phyloP scores from a whole-genome alignment of 2,888 invertebrate species.

The Endomychus coccineus region DNA sequence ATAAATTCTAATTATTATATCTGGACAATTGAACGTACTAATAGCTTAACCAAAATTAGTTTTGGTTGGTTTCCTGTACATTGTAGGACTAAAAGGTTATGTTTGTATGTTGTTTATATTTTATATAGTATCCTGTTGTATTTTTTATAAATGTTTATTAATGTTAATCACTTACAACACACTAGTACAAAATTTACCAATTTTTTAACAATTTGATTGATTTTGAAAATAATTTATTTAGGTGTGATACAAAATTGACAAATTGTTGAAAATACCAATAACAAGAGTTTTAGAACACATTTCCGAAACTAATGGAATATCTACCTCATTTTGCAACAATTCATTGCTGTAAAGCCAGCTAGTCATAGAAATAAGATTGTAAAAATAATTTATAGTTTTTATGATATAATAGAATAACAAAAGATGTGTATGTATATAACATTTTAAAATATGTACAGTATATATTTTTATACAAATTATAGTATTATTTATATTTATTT shows the following conservation, averaged over 20 bases:
- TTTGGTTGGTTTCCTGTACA: too few species aligned
- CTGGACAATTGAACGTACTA: too few species aligned
- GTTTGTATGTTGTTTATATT: constrained; percentile 16
- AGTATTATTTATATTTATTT: constrained; percentile 39
- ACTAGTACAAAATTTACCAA: constrained; percentile 17
- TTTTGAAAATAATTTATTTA: constrained; percentile 15
- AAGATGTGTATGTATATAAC: constrained; percentile 15
- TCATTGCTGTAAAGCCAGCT: constrained; percentile 46
- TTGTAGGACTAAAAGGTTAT: too few species aligned
- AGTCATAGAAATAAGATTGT: constrained; percentile 43
- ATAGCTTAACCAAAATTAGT: too few species aligned
- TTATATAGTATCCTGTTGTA: constrained; percentile 15
- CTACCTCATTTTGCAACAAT: constrained; percentile 45
- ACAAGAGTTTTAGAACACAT: constrained; percentile 11
- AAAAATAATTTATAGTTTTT: constrained; percentile 29
- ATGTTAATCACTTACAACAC: constrained; percentile 14
- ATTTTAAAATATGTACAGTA: constrained; percentile 35
- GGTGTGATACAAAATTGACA: constrained; percentile 18
- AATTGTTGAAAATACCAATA: constrained; percentile 14
- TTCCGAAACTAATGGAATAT: constrained; percentile 31
- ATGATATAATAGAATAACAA: constrained; percentile 19
- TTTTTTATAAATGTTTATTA: constrained; percentile 16
- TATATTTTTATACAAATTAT: constrained; percentile 44
- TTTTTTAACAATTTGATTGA: constrained; percentile 12
- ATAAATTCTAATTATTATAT: too few species aligned